These are phyloP conservation scores for Danio rerio DNA, from an alignment of 2,113 vertebrate genomes.

Conservation along the genomic window DNA sequence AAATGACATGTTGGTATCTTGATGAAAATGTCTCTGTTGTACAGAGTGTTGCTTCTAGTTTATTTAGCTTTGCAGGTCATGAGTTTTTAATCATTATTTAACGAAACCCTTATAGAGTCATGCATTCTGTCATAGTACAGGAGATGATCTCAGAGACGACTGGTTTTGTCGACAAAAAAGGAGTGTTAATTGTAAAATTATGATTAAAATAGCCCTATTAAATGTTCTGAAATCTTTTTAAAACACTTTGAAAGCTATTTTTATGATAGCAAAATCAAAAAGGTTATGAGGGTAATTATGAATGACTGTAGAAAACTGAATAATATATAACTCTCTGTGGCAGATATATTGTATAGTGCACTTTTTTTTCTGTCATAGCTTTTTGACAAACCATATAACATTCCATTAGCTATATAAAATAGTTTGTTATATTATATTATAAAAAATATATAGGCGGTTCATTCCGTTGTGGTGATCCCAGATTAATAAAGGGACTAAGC, in stretches of 20 bases:
- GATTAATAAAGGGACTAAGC: no score
- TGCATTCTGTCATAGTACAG: neutral
- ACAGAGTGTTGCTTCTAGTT: slow-evolving; percentile 2
- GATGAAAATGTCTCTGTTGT: slow-evolving; percentile 1
- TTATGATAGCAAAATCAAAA: neutral
- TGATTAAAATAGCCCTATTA: slow-evolving; percentile 11
- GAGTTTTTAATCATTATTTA: neutral
- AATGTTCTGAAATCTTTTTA: slow-evolving; percentile 8
- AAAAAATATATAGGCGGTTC: no score
- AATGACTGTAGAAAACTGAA: neutral
- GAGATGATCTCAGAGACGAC: neutral
- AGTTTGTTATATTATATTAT: no score
- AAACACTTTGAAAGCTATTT: neutral
- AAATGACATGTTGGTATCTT: slow-evolving; percentile 6
- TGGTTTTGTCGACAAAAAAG: slow-evolving; percentile 1
- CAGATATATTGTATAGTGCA: no score
- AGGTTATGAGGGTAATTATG: neutral
- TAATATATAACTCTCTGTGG: neutral
- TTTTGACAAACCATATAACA: no score
- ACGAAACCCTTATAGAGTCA: slow-evolving; percentile 8
- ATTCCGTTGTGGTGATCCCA: no score
- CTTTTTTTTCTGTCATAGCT: no score
- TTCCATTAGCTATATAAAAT: no score
- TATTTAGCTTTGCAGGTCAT: neutral
- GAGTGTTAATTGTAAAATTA: slow-evolving; percentile 14